Evolutionary conservation across 37 sponge, comb jelly and placozoan species (phyloP), one percentile per base, ranked within the genome.

Genomic region (Bolinopsis microptera): DNA sequence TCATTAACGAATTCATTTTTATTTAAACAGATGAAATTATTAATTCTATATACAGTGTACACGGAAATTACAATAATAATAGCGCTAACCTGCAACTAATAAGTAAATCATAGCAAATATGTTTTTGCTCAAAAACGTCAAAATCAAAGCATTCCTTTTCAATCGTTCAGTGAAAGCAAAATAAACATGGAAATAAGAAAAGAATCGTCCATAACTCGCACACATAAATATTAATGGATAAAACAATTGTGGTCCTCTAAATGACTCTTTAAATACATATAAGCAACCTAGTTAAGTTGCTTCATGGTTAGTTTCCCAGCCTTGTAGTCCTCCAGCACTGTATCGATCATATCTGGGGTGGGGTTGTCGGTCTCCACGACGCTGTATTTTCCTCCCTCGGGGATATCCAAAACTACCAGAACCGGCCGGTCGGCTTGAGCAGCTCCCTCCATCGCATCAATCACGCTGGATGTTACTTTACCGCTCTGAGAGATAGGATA

Each of bases 361-460:
- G 13, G 61, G 13, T 5, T 48, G 61, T 48, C 61, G 13, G 61
- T 13, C 61, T 48, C 61, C 9, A 48, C 61, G 75, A 86, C 30
- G 90, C 61, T 36, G 90, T 86, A 34, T 27, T 86, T 86, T 26
- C 90, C 90, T 39, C 90, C 35, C 25, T 39, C 90, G 0, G 90
- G 90, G 48, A 86, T 86, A 30, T 86, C 90, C 23, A 86, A 5
- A 1, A 86, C 38, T 0, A 86, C n/a, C 90, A 86, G 41, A 8
- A 86, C 21, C 3, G 90, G 90, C 3, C 18, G 1, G 41, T 72
- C 75, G 18, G 31, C 75, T 30, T 8, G 31, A 30, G 26, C 5
- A 72, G 75, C 13, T 3, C 31, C 75, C 26, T 72, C 75, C 26
- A 72, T 30, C 31, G 75, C 26, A 24, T n/a, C 26, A 5, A 72